Evolutionary conservation across 2,888 invertebrate genomes (phyloP).

Genomic region (Ommatoiulus sabulosus): DNA sequence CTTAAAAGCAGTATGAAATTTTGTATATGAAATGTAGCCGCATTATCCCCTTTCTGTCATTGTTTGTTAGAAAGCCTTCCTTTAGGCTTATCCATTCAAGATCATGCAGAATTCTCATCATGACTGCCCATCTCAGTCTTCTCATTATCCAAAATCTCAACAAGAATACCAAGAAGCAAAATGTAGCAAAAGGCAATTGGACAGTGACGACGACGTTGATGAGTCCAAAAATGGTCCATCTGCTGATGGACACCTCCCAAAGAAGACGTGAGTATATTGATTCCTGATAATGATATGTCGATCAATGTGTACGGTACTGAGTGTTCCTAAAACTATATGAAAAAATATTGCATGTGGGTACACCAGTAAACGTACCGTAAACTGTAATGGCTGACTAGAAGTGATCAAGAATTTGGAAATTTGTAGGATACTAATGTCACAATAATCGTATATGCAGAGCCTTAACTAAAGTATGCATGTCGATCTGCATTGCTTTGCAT

Average conservation of each 20-base stretch:
- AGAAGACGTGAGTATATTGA: neutral
- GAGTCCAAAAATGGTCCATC: neutral
- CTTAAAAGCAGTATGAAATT: neutral
- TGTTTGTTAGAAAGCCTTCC: neutral
- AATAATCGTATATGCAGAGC: no score
- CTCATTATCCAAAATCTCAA: neutral
- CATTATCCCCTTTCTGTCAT: neutral
- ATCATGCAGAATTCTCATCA: neutral
- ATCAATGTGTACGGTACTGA: no score
- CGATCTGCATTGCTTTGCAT: no score
- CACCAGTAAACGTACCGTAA: no score
- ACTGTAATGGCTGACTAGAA: no score
- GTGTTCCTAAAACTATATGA: no score
- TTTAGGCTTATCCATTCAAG: neutral
- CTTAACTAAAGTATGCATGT: no score
- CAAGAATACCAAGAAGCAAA: neutral
- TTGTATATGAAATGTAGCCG: neutral
- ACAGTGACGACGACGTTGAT: slow-evolving; percentile 2
- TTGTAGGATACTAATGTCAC: no score
- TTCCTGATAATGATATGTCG: neutral
- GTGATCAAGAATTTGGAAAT: no score
- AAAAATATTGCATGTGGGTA: no score
- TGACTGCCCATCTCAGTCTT: neutral
- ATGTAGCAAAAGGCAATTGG: slow-evolving; percentile 14
- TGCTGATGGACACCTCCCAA: neutral